A percentile compares a stretch with the other conserved stretches of the same genome.
Evolutionary conservation across 1,140 invertebrate genomes (phyloP).

Genomic region (Drosophila sechellia): DNA sequence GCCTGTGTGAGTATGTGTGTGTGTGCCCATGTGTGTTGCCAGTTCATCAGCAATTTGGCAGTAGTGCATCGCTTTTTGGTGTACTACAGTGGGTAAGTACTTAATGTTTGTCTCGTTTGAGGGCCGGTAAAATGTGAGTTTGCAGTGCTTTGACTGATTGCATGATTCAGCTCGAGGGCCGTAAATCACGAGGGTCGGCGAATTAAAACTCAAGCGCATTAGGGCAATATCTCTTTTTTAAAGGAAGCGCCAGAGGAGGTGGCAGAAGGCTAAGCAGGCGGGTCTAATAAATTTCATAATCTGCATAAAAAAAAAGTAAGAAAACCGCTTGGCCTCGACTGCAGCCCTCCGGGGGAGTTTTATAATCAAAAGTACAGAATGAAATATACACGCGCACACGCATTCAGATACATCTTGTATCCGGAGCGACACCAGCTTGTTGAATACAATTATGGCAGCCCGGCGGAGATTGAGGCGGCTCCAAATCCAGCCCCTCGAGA

Average conservation of each 20-base stretch:
- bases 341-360: slow-evolving; percentile 13
- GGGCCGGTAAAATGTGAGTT: slow-evolving; percentile 41
- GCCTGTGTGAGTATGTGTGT: background rate
- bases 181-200: slow-evolving; percentile 59
- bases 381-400: slow-evolving; percentile 43
- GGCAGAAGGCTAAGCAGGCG: slow-evolving; percentile 27
- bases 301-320: slow-evolving; percentile 49
- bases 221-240: slow-evolving; percentile 46
- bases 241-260: background rate
- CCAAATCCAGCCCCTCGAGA: slow-evolving; percentile 33
- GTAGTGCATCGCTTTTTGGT: slow-evolving; percentile 14
- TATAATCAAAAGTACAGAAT: slow-evolving; percentile 54
- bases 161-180: slow-evolving; percentile 21
- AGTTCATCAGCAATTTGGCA: slow-evolving; percentile 26
- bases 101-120: slow-evolving; percentile 45
- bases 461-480: slow-evolving; percentile 66
- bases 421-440: slow-evolving; percentile 78
- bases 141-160: slow-evolving; percentile 46
- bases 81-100: slow-evolving; percentile 2
- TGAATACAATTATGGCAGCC: slow-evolving; percentile 77
- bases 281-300: slow-evolving; percentile 76
- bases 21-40: background rate
- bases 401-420: slow-evolving; percentile 39
- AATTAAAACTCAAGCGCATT: slow-evolving; percentile 78
- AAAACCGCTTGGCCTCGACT: slow-evolving; percentile 14